Evolutionary conservation across 2,888 invertebrate species (phyloP).

Genomic region (Ferrisia virgata): DNA sequence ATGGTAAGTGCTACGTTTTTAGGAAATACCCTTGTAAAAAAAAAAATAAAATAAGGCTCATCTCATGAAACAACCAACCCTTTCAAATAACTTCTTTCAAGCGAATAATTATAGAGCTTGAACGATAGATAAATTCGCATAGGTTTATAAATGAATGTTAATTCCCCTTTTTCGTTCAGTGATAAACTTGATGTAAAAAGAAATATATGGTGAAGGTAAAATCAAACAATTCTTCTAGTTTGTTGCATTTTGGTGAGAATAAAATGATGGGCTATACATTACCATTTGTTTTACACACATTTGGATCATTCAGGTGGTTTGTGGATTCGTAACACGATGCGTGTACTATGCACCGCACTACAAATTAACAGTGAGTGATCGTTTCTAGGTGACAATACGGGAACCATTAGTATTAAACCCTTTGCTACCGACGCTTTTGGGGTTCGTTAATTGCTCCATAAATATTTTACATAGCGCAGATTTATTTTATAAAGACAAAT

Average conservation of each 20-base stretch:
- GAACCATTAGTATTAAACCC: conserved; percentile 35
- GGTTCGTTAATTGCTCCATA: conserved; percentile 35
- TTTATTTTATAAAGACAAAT: conserved; percentile 14
- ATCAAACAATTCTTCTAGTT: conserved; percentile 2
- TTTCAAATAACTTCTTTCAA: background rate
- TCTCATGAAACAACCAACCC: background rate
- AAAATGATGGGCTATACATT: background rate
- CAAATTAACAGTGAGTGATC: conserved; percentile 40
- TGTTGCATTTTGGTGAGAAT: background rate
- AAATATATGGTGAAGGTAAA: background rate
- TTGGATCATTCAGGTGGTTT: conserved; percentile 21
- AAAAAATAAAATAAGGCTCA: background rate
- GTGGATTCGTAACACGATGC: background rate
- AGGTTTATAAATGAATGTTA: background rate
- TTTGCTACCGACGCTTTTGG: conserved; percentile 16
- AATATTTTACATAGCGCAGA: conserved; percentile 23
- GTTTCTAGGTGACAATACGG: conserved; percentile 35
- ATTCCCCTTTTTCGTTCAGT: background rate
- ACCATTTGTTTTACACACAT: background rate
- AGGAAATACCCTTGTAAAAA: too few relatives aligned
- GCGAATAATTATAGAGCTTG: background rate
- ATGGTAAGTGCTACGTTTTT: too few relatives aligned
- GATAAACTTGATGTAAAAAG: background rate
- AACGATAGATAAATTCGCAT: background rate
- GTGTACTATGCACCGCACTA: conserved; percentile 5